Evolutionary conservation across 2,113 vertebrate genomes (phyloP), one percentile per base, ranked within the genome.

Genomic region (Indicator maculatus): DNA sequence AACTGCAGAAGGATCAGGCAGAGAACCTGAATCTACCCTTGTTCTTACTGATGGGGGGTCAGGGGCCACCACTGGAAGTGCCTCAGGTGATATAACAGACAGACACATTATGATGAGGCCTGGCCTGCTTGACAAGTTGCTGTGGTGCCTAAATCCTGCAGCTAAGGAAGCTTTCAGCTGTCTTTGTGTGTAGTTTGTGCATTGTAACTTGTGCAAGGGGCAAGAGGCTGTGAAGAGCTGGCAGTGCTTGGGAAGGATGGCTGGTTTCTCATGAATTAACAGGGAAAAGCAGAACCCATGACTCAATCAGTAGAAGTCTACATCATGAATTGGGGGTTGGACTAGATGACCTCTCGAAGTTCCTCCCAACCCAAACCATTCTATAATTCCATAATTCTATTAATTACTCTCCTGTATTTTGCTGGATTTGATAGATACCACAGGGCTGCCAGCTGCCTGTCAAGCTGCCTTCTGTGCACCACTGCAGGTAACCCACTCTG

Each of bases 191-290:
- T 12, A 23, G 27, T 47, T 47, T 59, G 59, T 30, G 28, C 44
- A 12, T 41, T 0, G 0, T 26, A 66, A 39, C 12, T 5, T 0
- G 1, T n/a, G 23, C 14, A 36, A 63, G 14, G 58, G 73, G 14
- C 66, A 56, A 63, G 63, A 79, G 47, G 16, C 8, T 41, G 39
- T 20, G 36, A 83, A 70, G 55, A 80, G 59, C 39, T 27, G 67
- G 18, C 50, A 30, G 55, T 17, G 41, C 67, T 59, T 59, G 50
- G 56, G 23, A 64, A 70, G 59, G 33, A 52, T 19, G 56, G 16
- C 60, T 86, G 1, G 2, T 58, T 84, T 89, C 77, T 91, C 44
- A 44, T 89, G 75, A 53, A 8, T 77, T 87, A 77, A 60, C 38
- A 18, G 8, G 56, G 67, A 65, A 79, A 76, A 93, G 45, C 60